Percentiles rank a stretch among this genome's conserved stretches.
Evolutionary conservation across 2,113 vertebrate species (phyloP).

Genomic region (Anoura caudifer): DNA sequence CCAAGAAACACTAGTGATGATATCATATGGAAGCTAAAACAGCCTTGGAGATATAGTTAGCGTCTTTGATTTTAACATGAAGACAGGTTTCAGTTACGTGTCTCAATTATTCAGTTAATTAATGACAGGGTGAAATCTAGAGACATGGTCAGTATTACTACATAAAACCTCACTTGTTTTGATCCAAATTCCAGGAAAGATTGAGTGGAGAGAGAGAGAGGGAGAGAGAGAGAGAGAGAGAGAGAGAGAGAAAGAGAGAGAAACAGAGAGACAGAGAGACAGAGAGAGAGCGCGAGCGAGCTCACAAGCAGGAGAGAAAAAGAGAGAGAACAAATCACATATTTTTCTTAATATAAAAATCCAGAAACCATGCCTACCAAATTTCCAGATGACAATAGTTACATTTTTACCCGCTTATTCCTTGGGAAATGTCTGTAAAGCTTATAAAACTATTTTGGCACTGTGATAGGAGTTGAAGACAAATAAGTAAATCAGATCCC

Average conservation of each 20-base stretch:
- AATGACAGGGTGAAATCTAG: not conserved
- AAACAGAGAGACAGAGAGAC: too few relatives aligned
- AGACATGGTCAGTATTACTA: not conserved
- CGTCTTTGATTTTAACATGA: not conserved
- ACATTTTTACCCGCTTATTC: not conserved
- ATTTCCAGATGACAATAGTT: not conserved
- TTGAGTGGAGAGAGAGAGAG: not conserved
- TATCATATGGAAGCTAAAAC: not conserved
- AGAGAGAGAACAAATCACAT: fast-evolving
- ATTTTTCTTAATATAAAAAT: not conserved
- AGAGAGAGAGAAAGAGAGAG: not conserved
- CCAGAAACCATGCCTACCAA: not conserved
- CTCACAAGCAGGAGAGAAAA: too few relatives aligned
- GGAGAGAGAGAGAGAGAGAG: fast-evolving
- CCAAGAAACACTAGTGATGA: not conserved
- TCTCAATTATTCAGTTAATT: not conserved
- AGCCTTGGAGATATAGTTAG: not conserved
- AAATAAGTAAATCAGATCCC: not conserved
- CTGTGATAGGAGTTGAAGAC: not conserved
- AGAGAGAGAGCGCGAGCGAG: too few relatives aligned
- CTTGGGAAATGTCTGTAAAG: not conserved
- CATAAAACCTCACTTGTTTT: not conserved
- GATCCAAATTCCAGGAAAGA: not conserved
- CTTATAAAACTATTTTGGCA: not conserved
- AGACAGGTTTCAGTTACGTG: not conserved